phyloP scores from a whole-genome alignment of 2,797 vertebrate genomes.

The Craterocephalus amniculus region DNA sequence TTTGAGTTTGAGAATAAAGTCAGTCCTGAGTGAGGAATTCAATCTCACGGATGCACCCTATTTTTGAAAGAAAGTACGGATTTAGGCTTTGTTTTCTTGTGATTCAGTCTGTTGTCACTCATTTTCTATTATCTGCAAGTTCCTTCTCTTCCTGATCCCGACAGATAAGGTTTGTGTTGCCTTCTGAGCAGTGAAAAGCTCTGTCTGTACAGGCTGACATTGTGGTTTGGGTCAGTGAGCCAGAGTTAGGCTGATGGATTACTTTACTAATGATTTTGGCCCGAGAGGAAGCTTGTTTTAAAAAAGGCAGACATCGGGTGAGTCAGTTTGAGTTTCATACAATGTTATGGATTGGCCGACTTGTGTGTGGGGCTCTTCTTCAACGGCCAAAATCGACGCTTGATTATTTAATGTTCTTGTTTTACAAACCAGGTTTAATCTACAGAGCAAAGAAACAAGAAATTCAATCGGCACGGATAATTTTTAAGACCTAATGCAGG shows the following conservation, averaged over 20 bases:
- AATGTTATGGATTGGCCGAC: constrained; percentile 75
- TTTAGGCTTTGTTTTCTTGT: constrained; percentile 25
- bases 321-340: constrained; percentile 77
- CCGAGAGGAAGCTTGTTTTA: constrained; percentile 74
- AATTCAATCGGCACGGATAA: constrained; percentile 74
- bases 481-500: constrained; percentile 58
- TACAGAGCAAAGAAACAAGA: constrained; percentile 84
- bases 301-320: constrained; percentile 71
- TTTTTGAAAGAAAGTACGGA: constrained; percentile 25
- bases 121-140: constrained; percentile 35
- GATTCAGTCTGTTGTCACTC: constrained; percentile 32
- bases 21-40: constrained; percentile 27
- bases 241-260: constrained; percentile 77
- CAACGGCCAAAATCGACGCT: constrained; percentile 62
- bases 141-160: constrained; percentile 38
- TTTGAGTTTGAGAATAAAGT: constrained; percentile 36
- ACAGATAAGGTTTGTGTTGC: constrained; percentile 61
- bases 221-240: constrained; percentile 77
- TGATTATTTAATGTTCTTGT: constrained; percentile 85
- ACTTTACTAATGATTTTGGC: constrained; percentile 84
- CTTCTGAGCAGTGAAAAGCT: constrained; percentile 60
- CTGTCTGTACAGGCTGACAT: constrained; percentile 70
- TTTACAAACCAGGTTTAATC: constrained; percentile 80
- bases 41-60: constrained; percentile 2
- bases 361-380: constrained; percentile 64